Conservation (phyloP, 2,113 vertebrate species). For the Camelus dromedarius region DNA sequence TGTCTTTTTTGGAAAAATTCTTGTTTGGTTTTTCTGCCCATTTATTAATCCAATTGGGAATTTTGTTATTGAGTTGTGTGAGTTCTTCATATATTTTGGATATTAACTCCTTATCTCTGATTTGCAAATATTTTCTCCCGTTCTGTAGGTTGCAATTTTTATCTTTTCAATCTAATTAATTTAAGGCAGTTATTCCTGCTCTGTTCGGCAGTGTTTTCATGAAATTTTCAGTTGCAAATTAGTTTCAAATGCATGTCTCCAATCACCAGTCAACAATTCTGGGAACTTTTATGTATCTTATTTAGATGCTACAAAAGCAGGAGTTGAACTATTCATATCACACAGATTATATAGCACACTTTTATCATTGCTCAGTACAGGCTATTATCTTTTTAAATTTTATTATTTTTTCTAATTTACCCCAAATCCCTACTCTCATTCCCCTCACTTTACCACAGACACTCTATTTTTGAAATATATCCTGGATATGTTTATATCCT, state of each 20-base stretch:
- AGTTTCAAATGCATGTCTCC: constrained; percentile 35
- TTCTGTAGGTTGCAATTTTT: neutral
- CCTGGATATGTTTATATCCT: neutral
- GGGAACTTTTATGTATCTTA: constrained; percentile 30
- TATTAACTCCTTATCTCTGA: neutral
- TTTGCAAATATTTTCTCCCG: neutral
- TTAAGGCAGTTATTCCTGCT: constrained; percentile 42
- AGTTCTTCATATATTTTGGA: neutral
- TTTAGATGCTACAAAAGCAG: constrained; percentile 20
- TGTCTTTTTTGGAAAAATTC: neutral
- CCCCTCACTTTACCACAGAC: neutral
- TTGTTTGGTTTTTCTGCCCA: neutral
- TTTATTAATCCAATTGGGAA: neutral
- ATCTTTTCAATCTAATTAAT: constrained; percentile 40
- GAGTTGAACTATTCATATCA: constrained; percentile 17
- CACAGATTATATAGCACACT: constrained; percentile 8
- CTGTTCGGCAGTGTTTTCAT: neutral
- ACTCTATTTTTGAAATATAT: neutral
- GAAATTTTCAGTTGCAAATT: constrained; percentile 34
- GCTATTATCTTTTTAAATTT: constrained; percentile 1
- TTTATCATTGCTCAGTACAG: neutral
- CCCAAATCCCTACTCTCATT: neutral
- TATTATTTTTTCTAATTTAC: neutral
- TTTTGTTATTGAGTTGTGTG: neutral
- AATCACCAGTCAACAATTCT: constrained; percentile 25